These are phyloP conservation scores for Habropoda laboriosa DNA, from an alignment of 1,140 invertebrate species.

Conservation along the genomic window DNA sequence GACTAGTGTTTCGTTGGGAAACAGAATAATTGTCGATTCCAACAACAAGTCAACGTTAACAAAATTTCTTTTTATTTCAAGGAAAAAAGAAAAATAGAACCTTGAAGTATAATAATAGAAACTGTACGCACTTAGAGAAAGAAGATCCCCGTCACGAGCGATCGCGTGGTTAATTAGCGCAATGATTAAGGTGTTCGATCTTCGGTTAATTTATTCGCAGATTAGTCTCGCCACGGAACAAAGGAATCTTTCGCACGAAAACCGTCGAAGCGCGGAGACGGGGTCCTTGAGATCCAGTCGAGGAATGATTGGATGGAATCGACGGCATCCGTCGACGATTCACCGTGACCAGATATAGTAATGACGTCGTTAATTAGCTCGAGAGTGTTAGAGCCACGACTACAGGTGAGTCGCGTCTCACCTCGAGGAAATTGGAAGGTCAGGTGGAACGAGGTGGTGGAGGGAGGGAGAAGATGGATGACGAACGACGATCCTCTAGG, in stretches of 20 bases:
- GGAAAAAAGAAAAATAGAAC: no score
- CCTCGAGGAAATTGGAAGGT: constrained; percentile 19
- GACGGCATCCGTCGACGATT: constrained; percentile 4
- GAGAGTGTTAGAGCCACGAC: neutral
- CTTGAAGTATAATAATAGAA: no score
- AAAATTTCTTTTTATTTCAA: no score
- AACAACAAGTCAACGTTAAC: no score
- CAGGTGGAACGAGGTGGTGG: no score
- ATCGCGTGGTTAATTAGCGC: neutral
- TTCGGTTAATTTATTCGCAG: neutral
- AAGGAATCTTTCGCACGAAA: constrained; percentile 34
- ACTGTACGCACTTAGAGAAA: no score
- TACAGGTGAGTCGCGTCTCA: neutral
- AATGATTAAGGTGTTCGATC: neutral
- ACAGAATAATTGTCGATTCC: no score
- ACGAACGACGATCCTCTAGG: neutral
- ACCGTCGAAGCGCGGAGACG: constrained; percentile 6
- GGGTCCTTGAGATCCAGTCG: constrained; percentile 24
- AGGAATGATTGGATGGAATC: constrained; percentile 2
- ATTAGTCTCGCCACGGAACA: neutral
- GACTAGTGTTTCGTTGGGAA: no score
- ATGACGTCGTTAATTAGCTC: constrained; percentile 44
- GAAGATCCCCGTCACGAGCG: neutral
- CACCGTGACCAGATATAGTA: constrained; percentile 35
- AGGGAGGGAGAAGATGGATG: constrained; percentile 9